Percentiles rank a stretch among this genome's conserved stretches.
Conservation (phyloP, 2,113 vertebrate species). For the Tyrannus savana region DNA sequence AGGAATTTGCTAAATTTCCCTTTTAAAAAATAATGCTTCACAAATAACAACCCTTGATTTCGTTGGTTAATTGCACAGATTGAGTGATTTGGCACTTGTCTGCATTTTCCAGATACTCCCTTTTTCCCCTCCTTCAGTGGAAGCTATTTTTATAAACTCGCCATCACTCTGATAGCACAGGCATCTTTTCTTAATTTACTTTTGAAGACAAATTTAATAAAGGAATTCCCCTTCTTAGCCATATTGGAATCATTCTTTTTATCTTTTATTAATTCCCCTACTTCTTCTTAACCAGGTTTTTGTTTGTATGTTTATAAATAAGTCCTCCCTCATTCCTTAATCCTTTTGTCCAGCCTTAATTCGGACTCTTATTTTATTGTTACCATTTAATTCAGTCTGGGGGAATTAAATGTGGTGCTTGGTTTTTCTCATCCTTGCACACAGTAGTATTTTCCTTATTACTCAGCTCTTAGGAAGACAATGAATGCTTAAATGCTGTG, state of each 20-base stretch:
- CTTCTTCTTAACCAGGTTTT: constrained; percentile 56
- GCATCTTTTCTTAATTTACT: constrained; percentile 60
- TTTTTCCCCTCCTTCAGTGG: background rate
- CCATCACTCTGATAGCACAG: constrained; percentile 21
- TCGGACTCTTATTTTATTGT: constrained; percentile 34
- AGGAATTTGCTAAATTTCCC: constrained; percentile 27
- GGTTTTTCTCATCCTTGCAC: background rate
- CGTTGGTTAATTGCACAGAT: constrained; percentile 64
- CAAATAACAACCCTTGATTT: constrained; percentile 51
- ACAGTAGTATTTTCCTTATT: background rate
- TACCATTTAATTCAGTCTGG: constrained; percentile 50
- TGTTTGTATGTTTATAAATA: constrained; percentile 19
- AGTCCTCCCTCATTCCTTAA: constrained; percentile 40
- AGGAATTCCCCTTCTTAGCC: constrained; percentile 61
- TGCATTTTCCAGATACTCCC: constrained; percentile 54
- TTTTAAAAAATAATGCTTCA: background rate
- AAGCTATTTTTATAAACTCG: constrained; percentile 58
- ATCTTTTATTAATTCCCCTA: constrained; percentile 50
- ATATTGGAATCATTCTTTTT: constrained; percentile 35
- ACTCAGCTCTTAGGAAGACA: background rate
- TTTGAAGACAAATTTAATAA: constrained; percentile 66
- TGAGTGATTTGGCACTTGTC: constrained; percentile 56
- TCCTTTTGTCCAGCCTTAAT: constrained; percentile 50
- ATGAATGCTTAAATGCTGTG: background rate
- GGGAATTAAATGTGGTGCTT: constrained; percentile 36